Conservation (phyloP, 2,797 vertebrate genomes). For the Ataeniobius toweri region DNA sequence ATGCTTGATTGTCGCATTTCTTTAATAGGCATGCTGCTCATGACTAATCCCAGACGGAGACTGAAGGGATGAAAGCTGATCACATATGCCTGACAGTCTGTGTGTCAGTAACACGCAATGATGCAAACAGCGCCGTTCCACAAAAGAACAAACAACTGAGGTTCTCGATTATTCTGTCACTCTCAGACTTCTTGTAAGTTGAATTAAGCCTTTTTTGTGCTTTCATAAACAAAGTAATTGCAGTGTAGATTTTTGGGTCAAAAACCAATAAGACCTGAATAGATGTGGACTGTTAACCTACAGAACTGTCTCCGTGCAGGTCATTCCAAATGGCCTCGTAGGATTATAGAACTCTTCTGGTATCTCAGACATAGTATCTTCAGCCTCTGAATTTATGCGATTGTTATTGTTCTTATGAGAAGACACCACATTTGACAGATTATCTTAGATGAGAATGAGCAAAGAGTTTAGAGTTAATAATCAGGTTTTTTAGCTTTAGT, state of each 20-base stretch:
- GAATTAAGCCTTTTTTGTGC: constrained; percentile 4
- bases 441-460: not conserved
- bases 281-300: not conserved
- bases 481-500: too few relatives aligned
- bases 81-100: constrained; percentile 49
- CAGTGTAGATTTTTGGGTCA: not conserved
- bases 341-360: too few relatives aligned
- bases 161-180: constrained; percentile 24
- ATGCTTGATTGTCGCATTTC: constrained; percentile 18
- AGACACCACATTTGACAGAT: not conserved
- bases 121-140: constrained; percentile 29
- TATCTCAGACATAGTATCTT: too few relatives aligned
- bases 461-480: too few relatives aligned
- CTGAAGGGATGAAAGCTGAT: constrained; percentile 36
- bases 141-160: constrained; percentile 31
- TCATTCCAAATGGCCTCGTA: too few relatives aligned
- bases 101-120: constrained; percentile 35
- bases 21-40: constrained; percentile 36
- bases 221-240: not conserved
- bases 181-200: constrained; percentile 16
- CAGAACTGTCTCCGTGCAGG: too few relatives aligned
- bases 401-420: too few relatives aligned
- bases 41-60: constrained; percentile 40
- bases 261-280: not conserved
- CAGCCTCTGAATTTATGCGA: too few relatives aligned